phyloP scores from a whole-genome alignment of 2,113 vertebrate species.

The Mohoua ochrocephala region DNA sequence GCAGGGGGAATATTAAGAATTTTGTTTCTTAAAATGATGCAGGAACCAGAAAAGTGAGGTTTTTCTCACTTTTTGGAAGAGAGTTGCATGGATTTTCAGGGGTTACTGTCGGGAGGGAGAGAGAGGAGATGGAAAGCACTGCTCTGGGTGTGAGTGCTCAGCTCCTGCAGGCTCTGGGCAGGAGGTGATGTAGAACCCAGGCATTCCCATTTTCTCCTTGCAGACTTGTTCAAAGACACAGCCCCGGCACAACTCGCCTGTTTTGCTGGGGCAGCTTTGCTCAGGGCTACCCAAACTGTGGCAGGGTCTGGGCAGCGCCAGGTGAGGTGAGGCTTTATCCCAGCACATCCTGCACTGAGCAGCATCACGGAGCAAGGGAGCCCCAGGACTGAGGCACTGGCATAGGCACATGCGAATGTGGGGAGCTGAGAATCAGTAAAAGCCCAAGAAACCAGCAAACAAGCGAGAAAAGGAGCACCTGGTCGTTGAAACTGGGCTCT shows the following conservation, averaged over 20 bases:
- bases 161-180: not conserved
- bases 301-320: not conserved
- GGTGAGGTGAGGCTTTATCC: not conserved
- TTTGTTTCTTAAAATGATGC: not conserved
- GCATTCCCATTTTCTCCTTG: not conserved
- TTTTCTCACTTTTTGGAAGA: not conserved
- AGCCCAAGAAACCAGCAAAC: not conserved
- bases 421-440: not conserved
- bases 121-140: rapidly evolving
- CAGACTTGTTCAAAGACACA: not conserved
- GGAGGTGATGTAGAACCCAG: not conserved
- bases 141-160: not conserved
- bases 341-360: rapidly evolving
- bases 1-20: rapidly evolving
- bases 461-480: not conserved
- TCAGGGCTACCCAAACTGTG: rapidly evolving
- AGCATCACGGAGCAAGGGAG: rapidly evolving
- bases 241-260: rapidly evolving
- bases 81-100: not conserved
- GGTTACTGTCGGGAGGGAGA: not conserved
- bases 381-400: not conserved
- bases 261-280: not conserved
- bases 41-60: not conserved
- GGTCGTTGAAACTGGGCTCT: not conserved
- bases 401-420: not conserved